Percentiles rank a stretch among this genome's conserved stretches.
Evolutionary conservation across 1,140 invertebrate species (phyloP).

Genomic region (Caerostris extrusa): DNA sequence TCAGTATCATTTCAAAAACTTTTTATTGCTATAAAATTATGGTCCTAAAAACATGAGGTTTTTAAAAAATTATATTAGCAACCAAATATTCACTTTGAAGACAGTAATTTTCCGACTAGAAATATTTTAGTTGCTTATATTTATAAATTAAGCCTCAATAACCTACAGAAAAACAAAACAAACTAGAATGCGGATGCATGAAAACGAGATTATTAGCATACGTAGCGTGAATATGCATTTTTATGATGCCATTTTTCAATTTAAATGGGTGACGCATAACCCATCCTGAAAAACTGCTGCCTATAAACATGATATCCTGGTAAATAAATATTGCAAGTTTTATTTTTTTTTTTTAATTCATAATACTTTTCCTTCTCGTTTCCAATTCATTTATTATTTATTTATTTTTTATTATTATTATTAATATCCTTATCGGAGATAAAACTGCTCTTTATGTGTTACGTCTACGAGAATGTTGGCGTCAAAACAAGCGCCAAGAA

Average conservation of each 20-base stretch:
- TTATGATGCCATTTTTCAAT: background rate
- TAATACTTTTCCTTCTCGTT: background rate
- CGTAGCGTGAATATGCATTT: background rate
- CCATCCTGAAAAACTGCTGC: background rate
- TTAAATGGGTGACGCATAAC: background rate
- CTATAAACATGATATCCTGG: background rate
- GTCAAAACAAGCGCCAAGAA: constrained; percentile 55
- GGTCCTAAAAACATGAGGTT: no score
- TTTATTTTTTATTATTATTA: background rate
- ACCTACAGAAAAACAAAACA: background rate
- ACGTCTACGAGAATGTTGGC: constrained; percentile 37
- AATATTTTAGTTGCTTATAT: no score
- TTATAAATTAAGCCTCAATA: no score
- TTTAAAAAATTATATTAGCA: no score
- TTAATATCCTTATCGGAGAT: background rate
- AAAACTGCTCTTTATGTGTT: background rate
- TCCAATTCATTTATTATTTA: background rate
- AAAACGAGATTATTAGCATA: background rate
- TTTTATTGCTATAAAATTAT: no score
- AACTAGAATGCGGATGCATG: background rate
- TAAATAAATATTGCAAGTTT: background rate
- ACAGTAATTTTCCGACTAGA: no score
- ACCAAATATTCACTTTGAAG: no score
- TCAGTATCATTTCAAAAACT: no score
- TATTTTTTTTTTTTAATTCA: background rate